Base-by-base conservation (phyloP, 2,888 invertebrate genomes). In the Hoplodrina ambigua region DNA sequence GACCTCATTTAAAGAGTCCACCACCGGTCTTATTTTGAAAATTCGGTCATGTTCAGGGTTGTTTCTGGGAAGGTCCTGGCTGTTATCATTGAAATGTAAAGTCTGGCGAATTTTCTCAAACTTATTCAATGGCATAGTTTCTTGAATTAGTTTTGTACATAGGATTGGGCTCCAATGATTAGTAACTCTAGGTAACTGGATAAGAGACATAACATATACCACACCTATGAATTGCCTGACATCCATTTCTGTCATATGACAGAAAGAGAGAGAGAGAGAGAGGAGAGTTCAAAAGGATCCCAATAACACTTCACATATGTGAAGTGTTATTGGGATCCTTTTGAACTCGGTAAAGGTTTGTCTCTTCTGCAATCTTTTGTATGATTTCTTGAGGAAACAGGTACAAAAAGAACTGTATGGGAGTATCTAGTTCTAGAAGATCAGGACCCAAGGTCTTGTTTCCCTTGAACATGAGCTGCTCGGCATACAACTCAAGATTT, bases 201-300 rank as follows among this genome's bases (percentile, higher is more conserved):
- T 30, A 13, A 75, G 58, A 59, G 81, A 83, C 83, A 84, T 84
- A 11, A 25, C 0, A 46, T 46, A 59, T n/a, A 7, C 58, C 7
- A n/a, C 11, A 25, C 44, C 46, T 0, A 58, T 58, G 3, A 58
- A 58, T 25, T 58, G 25, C 17, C n/a, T 17, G 11, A 58, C 10
- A 46, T 46, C 58, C n/a, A 7, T 15, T 15, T 46, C 58, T 1
- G 44, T 4, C 6, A 46, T 6, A n/a, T n/a, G n/a, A n/a, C n/a
- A n/a, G n/a, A n/a, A n/a, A n/a, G n/a, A n/a, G n/a, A n/a, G n/a
- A n/a, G n/a, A n/a, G n/a, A n/a, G n/a, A n/a, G n/a, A n/a, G n/a
- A n/a, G n/a, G n/a, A n/a, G n/a, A n/a, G n/a, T n/a, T n/a, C n/a
- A n/a, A n/a, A n/a, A n/a, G n/a, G n/a, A n/a, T n/a, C n/a, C n/a